phyloP scores from a whole-genome alignment of 2,888 invertebrate genomes.

The Willowsia nigromaculata region DNA sequence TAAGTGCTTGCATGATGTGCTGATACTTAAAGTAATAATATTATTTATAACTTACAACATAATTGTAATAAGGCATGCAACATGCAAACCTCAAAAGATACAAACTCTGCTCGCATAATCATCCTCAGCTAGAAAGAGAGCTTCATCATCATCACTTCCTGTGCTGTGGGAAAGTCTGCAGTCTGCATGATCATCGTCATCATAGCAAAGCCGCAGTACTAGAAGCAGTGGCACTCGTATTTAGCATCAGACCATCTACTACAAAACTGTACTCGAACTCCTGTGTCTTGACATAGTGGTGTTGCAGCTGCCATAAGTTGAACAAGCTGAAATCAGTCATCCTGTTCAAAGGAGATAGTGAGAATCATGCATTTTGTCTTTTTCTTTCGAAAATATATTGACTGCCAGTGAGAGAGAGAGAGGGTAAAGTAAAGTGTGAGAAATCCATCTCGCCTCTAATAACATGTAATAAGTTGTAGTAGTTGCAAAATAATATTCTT shows the following conservation, averaged over 20 bases:
- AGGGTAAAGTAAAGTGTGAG: background rate
- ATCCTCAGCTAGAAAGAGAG: background rate
- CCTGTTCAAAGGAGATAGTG: slow-evolving; percentile 35
- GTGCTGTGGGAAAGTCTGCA: slow-evolving; percentile 45
- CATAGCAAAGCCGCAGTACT: too few species aligned
- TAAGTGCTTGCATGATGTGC: slow-evolving; percentile 23
- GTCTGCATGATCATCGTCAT: background rate
- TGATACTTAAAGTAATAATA: background rate
- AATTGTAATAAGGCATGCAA: slow-evolving; percentile 33
- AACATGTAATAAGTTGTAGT: background rate
- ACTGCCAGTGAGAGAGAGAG: background rate
- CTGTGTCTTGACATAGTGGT: background rate
- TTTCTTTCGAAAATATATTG: slow-evolving; percentile 23
- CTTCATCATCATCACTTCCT: slow-evolving; percentile 20
- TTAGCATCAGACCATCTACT: background rate
- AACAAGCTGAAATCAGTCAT: slow-evolving; percentile 36
- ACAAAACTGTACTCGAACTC: background rate
- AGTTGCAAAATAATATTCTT: background rate
- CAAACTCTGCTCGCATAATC: slow-evolving; percentile 27
- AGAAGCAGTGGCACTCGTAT: background rate
- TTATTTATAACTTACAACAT: slow-evolving; percentile 30
- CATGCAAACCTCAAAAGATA: slow-evolving; percentile 35
- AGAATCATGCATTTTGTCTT: slow-evolving; percentile 23
- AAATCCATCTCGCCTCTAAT: background rate
- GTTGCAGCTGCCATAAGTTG: background rate